Base-by-base conservation (phyloP, 2,113 vertebrate genomes). In the Burhinus oedicnemus region DNA sequence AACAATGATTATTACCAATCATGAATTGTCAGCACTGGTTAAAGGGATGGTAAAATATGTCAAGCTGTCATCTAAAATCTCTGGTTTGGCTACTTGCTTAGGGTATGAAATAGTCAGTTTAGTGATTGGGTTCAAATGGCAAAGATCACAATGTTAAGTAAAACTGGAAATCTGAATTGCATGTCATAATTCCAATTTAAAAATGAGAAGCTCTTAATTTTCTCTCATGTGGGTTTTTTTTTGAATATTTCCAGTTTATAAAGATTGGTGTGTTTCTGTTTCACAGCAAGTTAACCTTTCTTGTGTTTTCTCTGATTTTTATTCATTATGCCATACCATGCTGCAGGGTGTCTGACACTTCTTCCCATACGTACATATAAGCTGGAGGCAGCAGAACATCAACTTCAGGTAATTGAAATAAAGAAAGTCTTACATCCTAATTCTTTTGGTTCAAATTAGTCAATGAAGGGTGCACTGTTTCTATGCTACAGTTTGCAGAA, bases 361-460 rank as follows among this genome's bases (percentile, higher is more conserved):
- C 54, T 76, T 66, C 10, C 6, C 25, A 6, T 36, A 79, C 13
- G 29, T 60, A 80, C 8, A 34, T 86, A 64, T 52, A 92, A 90
- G 12, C 61, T 89, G 44, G 54, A 93, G 72, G 40, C 58, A 86
- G 60, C 36, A 96, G 20, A 97, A 84, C 36, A 91, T 74, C 65
- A 87, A 0, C 58, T 83, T 93, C 60, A 91, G 76, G 55, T 95
- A 94, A 95, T 20, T 80, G 90, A 91, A 96, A 91, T 84, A 66
- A 66, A 95, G 42, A 82, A 92, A 83, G 57, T 68, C 44, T 92
- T 72, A 79, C 69, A 82, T 87, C 78, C 94, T 94, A 15, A 17
- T 66, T 90, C 65, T 72, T 88, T 89, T 89, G 6, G 38, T 95
- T 95, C 70, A 83, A 71, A 93, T 92, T 94, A 94, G 76, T 85